Base-by-base conservation (phyloP, 2,797 vertebrate genomes). In the Acanthopagrus latus region DNA sequence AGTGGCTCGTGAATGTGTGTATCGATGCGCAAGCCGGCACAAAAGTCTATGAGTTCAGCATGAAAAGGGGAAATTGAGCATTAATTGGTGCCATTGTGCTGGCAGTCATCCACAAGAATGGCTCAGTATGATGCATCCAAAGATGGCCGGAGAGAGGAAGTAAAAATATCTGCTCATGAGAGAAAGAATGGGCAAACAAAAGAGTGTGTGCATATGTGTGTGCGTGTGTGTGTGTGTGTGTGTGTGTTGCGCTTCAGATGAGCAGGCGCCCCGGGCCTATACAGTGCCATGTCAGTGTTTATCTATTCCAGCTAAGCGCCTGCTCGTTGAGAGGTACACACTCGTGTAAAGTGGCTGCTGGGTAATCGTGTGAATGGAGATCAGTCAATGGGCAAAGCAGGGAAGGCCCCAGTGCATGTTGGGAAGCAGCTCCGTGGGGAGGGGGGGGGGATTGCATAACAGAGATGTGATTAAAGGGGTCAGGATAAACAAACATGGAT, bases 341-440 rank as follows among this genome's bases (percentile, higher is more conserved):
- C 88, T 91, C 43, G 64, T 87, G 78, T 84, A 86, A 92, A 91
- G 89, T 90, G 91, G 83, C 91, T 90, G 85, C 91, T 81, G 90
- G 91, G 89, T 93, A 91, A 94, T 94, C 76, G 88, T 92, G 85
- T 92, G 92, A 94, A 94, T 91, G 88, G 76, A 91, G 85, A 91
- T 94, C 93, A 90, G 90, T 93, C 92, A 94, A 92, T 91, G 89
- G 88, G 83, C 86, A 88, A 73, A 82, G 58, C 80, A 68, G 78
- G 79, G 77, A 76, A 66, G 76, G 86, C 79, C 87, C 85, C 80
- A 64, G 59, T 89, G 92, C 90, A 90, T 91, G 86, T 58, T 91
- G 90, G 92, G 91, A 91, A 86, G 79, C 59, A 47, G 89, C 85
- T 81, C 58, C 71, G 58, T 50, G 79, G 64, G 29, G 3, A 18